Evolutionary conservation across 2,113 vertebrate genomes (phyloP), one percentile per base, ranked within the genome.

Genomic region (Protobothrops mucrosquamatus): DNA sequence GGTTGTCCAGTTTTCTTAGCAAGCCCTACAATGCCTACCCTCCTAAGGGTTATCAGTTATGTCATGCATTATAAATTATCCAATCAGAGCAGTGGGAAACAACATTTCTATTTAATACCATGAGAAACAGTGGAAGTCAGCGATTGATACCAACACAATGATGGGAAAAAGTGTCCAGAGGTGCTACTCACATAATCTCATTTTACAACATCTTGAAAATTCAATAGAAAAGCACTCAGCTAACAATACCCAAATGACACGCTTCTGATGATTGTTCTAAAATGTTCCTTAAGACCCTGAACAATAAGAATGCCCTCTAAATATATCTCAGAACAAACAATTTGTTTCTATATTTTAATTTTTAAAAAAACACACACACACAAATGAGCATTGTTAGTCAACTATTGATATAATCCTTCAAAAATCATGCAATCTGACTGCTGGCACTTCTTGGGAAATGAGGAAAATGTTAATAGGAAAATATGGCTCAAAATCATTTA

Each of bases 101-200:
- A 97, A 96, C 92, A 94, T 97, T 98, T 97, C 97, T 97, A 98
- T 98, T 98, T 98, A 98, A 97, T 98, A 97, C 97, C 96, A 95
- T 95, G 97, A 98, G 98, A 98, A 98, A 98, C 97, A 98, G 97
- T 98, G 98, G 98, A 98, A 98, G 98, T 98, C 97, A 97, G 97
- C 96, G 97, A 98, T 98, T 98, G 98, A 98, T 98, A 98, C 97
- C 97, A 98, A 98, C 98, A 98, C 98, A 98, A 98, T 98, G 98
- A 98, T 98, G 98, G 98, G 98, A 98, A 98, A 98, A 98, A 98
- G 97, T 98, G 97, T 98, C 97, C 97, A 98, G 98, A 98, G 98
- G 97, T 98, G 97, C 98, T 98, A 95, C 97, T 98, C 97, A 96
- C 97, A 98, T 97, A 98, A 98, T 98, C 97, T 98, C 97, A 95